A percentile compares a stretch with the other conserved stretches of the same genome.
Conservation (phyloP, 2,888 invertebrate genomes). For the Diachrysia chrysitis region DNA sequence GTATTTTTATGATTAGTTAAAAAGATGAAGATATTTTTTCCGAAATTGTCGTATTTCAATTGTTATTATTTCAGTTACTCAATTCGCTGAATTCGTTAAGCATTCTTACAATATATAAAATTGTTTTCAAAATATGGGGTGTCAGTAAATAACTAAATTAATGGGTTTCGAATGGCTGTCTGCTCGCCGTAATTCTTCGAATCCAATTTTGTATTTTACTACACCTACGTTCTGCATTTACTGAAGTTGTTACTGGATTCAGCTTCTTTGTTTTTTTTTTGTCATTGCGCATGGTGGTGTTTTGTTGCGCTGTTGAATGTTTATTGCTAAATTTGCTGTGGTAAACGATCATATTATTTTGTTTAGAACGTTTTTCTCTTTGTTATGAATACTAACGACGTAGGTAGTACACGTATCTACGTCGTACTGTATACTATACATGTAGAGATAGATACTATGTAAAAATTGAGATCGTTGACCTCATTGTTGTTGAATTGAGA, state of each 20-base stretch:
- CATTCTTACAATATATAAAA: constrained; percentile 39
- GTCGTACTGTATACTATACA: constrained; percentile 10
- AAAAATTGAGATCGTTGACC: constrained; percentile 71
- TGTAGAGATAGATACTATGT: constrained; percentile 25
- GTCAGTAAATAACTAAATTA: constrained; percentile 73
- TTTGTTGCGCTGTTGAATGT: constrained; percentile 4
- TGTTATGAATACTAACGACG: constrained; percentile 24
- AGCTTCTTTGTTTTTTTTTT: constrained; percentile 34
- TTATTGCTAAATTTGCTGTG: background rate
- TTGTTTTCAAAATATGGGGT: constrained; percentile 59
- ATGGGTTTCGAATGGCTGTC: constrained; percentile 76
- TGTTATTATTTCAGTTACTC: constrained; percentile 45
- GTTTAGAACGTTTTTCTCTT: constrained; percentile 17
- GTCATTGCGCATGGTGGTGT: constrained; percentile 15
- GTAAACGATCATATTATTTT: constrained; percentile 9
- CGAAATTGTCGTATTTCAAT: constrained; percentile 24
- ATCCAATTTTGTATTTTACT: constrained; percentile 83
- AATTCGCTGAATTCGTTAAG: constrained; percentile 28
- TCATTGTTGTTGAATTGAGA: no score
- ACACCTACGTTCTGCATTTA: constrained; percentile 78
- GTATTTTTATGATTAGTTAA: constrained; percentile 21
- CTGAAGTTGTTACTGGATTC: constrained; percentile 60
- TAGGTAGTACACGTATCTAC: constrained; percentile 12
- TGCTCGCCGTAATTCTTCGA: constrained; percentile 78
- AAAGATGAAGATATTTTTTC: constrained; percentile 15